These are phyloP conservation scores for Hetaerina titia DNA, from an alignment of 2,888 invertebrate genomes.

Conservation along the genomic window DNA sequence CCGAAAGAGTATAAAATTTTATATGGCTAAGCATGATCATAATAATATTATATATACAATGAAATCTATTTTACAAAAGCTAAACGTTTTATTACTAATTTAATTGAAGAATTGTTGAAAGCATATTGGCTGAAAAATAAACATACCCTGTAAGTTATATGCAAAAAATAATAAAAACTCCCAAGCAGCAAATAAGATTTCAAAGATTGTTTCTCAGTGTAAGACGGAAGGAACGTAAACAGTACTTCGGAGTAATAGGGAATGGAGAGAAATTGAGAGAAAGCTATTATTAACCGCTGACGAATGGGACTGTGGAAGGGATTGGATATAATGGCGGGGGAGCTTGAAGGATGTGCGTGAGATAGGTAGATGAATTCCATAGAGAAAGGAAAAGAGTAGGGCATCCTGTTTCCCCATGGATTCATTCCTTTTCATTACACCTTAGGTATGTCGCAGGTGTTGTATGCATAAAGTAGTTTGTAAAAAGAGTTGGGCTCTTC, in stretches of 20 bases:
- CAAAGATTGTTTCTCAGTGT: too few species aligned
- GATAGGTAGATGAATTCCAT: background rate
- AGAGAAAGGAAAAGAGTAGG: background rate
- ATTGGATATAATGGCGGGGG: background rate
- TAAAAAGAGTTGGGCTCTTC: background rate
- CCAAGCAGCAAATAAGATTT: too few species aligned
- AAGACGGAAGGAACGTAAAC: too few species aligned
- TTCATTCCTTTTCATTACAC: constrained; percentile 39
- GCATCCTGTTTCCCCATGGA: background rate
- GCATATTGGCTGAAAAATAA: too few species aligned
- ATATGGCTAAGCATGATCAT: too few species aligned
- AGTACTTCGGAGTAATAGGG: background rate
- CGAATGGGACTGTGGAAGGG: background rate
- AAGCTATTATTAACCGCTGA: background rate
- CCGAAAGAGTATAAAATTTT: too few species aligned
- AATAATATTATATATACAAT: too few species aligned
- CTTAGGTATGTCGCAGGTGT: constrained; percentile 34
- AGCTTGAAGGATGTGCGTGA: background rate
- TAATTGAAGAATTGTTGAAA: too few species aligned
- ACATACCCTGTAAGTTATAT: too few species aligned
- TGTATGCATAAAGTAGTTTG: background rate
- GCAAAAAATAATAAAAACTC: too few species aligned
- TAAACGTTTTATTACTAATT: too few species aligned
- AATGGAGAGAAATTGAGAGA: background rate
- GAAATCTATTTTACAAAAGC: too few species aligned